Conservation (phyloP, 2,113 vertebrate species). For the Coptodon bakossiorum region DNA sequence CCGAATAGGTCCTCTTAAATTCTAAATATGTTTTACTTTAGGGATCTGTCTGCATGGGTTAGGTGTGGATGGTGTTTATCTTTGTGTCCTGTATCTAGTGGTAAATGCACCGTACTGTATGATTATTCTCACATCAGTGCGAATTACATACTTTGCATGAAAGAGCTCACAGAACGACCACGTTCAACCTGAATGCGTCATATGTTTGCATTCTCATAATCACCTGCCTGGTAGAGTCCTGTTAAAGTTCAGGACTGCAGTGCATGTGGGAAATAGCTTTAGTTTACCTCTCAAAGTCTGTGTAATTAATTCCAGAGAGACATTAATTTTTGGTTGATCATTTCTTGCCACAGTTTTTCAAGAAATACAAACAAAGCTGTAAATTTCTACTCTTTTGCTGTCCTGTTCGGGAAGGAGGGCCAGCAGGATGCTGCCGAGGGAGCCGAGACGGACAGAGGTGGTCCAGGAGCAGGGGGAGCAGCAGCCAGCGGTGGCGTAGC, state of each 20-base stretch:
- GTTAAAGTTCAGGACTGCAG: not conserved
- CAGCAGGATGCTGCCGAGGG: conserved; percentile 50
- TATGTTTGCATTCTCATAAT: not conserved
- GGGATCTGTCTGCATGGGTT: not conserved
- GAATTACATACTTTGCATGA: not conserved
- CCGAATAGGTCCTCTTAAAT: not conserved
- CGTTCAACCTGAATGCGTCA: not conserved
- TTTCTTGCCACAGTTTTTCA: not conserved
- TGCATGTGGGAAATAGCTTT: not conserved
- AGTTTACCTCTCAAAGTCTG: not conserved
- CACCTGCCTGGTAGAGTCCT: not conserved
- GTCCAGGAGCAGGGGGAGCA: conserved; percentile 54
- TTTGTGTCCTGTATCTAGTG: not conserved
- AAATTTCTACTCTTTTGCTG: not conserved
- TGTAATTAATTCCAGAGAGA: not conserved
- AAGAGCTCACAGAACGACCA: not conserved
- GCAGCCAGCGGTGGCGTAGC: conserved; percentile 49
- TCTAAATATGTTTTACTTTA: not conserved
- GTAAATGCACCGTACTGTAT: not conserved
- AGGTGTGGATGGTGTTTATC: not conserved
- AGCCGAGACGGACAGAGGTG: conserved; percentile 32
- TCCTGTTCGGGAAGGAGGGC: conserved; percentile 25
- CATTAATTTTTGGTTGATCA: not conserved
- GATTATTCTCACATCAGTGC: not conserved
- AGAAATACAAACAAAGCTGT: not conserved